Conservation (phyloP, 2,888 invertebrate species). For the Daptonema setosum region DNA sequence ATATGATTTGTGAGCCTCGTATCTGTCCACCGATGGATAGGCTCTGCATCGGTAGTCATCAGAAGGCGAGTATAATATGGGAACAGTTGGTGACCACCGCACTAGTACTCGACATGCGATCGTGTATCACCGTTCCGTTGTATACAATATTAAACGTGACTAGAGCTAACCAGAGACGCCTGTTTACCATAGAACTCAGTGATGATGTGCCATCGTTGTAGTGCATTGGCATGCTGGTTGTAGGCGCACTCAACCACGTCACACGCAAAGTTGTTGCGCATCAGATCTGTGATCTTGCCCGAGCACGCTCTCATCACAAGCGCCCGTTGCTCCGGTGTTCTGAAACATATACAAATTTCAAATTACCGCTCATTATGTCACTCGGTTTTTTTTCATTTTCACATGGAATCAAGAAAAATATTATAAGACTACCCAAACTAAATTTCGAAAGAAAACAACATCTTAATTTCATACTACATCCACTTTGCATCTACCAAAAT, state of each 20-base stretch:
- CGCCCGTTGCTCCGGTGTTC: conserved; percentile 36
- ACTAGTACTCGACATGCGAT: too few species aligned
- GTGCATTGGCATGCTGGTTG: conserved; percentile 51
- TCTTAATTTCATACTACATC: too few species aligned
- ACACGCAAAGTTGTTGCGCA: conserved; percentile 43
- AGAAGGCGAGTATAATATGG: not conserved
- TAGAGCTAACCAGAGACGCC: too few species aligned
- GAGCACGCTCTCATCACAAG: conserved; percentile 46
- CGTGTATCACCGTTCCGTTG: too few species aligned
- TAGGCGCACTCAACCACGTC: conserved; percentile 61
- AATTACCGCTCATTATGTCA: conserved; percentile 11
- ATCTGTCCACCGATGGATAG: too few species aligned
- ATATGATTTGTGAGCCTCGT: too few species aligned
- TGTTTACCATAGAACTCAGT: conserved; percentile 55
- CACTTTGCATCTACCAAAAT: too few species aligned
- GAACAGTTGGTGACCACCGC: not conserved
- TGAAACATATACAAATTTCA: too few species aligned
- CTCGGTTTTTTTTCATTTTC: too few species aligned
- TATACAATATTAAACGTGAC: too few species aligned
- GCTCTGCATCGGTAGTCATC: too few species aligned
- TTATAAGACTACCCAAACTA: not conserved
- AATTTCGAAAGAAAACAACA: too few species aligned
- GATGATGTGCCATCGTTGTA: conserved; percentile 51
- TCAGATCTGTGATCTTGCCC: conserved; percentile 53
- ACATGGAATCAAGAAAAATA: not conserved